A percentile compares a stretch with the other conserved stretches of the same genome.
Conservation (phyloP, 2,113 vertebrate genomes). For the Cygnus buccinator region DNA sequence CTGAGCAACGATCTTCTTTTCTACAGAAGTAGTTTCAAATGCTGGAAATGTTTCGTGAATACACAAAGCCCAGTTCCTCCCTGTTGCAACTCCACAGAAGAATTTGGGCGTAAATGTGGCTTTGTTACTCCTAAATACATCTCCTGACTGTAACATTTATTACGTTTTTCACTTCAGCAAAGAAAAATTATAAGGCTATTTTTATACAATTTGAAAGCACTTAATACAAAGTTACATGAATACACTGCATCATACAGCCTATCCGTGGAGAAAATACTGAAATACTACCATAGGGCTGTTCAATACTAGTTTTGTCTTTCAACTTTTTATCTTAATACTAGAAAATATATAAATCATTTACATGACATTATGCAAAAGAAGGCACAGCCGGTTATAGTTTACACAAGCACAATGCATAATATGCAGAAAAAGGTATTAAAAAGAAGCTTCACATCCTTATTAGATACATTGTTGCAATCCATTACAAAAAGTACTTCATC, state of each 20-base stretch:
- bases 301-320: slow-evolving; percentile 82
- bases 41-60: slow-evolving; percentile 18
- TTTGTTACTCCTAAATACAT: slow-evolving; percentile 58
- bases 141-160: slow-evolving; percentile 59
- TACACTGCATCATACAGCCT: slow-evolving; percentile 74
- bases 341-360: slow-evolving; percentile 91
- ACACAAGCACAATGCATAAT: slow-evolving; percentile 87
- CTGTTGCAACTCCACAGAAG: not conserved
- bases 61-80: slow-evolving; percentile 13
- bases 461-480: slow-evolving; percentile 75
- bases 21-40: slow-evolving; percentile 12
- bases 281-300: slow-evolving; percentile 81
- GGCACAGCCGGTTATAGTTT: slow-evolving; percentile 94
- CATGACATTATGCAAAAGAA: slow-evolving; percentile 86
- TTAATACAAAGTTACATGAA: slow-evolving; percentile 85
- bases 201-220: slow-evolving; percentile 82
- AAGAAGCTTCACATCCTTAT: slow-evolving; percentile 83
- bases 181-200: slow-evolving; percentile 82
- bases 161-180: slow-evolving; percentile 64
- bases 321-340: slow-evolving; percentile 82
- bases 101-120: slow-evolving; percentile 59
- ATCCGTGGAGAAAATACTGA: slow-evolving; percentile 79
- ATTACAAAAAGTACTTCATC: slow-evolving; percentile 78
- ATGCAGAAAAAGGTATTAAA: slow-evolving; percentile 74
- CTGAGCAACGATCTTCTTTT: not conserved